Conservation (phyloP, 2,113 vertebrate genomes). For the Gracilinanus agilis region DNA sequence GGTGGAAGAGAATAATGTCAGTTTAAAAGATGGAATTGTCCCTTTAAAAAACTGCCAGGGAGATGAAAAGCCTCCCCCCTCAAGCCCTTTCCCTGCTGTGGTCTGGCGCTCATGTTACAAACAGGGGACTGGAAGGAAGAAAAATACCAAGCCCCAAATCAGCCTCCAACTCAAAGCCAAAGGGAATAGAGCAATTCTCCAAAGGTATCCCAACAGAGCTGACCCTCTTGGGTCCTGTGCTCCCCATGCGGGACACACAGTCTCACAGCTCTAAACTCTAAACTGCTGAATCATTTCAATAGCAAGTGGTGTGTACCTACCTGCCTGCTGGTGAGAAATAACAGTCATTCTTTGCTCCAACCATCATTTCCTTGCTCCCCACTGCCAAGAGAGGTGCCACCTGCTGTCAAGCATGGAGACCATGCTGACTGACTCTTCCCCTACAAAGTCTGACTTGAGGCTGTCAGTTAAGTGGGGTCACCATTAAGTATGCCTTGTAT, state of each 20-base stretch:
- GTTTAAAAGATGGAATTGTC: constrained; percentile 55
- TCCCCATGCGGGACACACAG: constrained; percentile 36
- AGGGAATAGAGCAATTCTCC: constrained; percentile 67
- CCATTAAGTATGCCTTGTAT: constrained; percentile 40
- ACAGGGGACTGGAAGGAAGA: constrained; percentile 34
- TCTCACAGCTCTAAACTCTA: constrained; percentile 55
- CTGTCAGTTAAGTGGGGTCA: constrained; percentile 62
- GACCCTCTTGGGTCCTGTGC: constrained; percentile 44
- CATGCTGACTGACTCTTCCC: constrained; percentile 57
- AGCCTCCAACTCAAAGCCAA: constrained; percentile 60
- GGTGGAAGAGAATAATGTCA: constrained; percentile 51
- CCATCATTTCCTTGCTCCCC: constrained; percentile 68
- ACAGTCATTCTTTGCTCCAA: constrained; percentile 66
- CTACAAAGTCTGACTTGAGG: constrained; percentile 58
- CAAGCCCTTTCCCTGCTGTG: constrained; percentile 33
- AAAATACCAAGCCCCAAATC: constrained; percentile 22
- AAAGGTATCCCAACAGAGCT: constrained; percentile 55
- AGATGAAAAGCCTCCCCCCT: constrained; percentile 28
- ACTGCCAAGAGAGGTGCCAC: constrained; percentile 53
- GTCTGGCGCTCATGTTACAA: constrained; percentile 23
- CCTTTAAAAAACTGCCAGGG: constrained; percentile 42
- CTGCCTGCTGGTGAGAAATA: constrained; percentile 71
- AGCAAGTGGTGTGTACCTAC: constrained; percentile 51
- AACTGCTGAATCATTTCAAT: constrained; percentile 75
- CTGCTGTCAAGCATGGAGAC: constrained; percentile 57